Evolutionary conservation across 2,113 vertebrate species (phyloP), one percentile per base, ranked within the genome.

Genomic region (Pluvianellus socialis): DNA sequence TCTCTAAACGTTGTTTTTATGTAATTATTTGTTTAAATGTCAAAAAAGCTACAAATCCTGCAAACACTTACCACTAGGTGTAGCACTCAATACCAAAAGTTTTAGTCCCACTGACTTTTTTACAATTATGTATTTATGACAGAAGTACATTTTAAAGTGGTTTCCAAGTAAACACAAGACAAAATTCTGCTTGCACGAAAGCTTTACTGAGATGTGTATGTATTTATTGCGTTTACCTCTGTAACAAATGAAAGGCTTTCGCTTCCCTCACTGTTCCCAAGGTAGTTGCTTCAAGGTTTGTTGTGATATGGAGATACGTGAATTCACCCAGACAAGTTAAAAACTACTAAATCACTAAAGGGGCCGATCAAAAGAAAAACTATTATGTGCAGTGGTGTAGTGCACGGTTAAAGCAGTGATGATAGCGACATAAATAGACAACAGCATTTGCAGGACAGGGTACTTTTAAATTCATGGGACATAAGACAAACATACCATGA

Each of bases 21-120:
- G 52, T 27, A 81, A 81, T 86, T 67, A 79, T 75, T 96, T 94
- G 77, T 91, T 92, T 91, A 91, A 91, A 65, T 1, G 12, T 55
- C 32, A 53, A 27, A 71, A 79, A 86, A 28, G 40, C 70, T 61
- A 72, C 74, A 77, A 77, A 94, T 66, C 45, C 88, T 89, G 47
- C 83, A 68, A 91, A 68, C 83, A 49, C 49, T 96, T 96, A n/a
- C 88, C 82, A 92, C 79, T 79, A 93, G 95, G 92, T 94, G 90
- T 56, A 95, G 92, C 90, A 86, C 87, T 92, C 94, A 66, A 84
- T 42, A 55, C 28, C 61, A 17, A 13, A 82, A 74, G 83, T 52
- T 89, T 79, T 6, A 56, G 85, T 63, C 86, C 93, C 38, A 80
- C 93, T 92, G 94, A 21, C 84, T 91, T 44, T 50, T 84, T 70